A percentile compares a stretch with the other conserved stretches of the same genome.
Evolutionary conservation across 64 coral and sea anemone genomes (phyloP).

Genomic region (Platygyra sinensis): DNA sequence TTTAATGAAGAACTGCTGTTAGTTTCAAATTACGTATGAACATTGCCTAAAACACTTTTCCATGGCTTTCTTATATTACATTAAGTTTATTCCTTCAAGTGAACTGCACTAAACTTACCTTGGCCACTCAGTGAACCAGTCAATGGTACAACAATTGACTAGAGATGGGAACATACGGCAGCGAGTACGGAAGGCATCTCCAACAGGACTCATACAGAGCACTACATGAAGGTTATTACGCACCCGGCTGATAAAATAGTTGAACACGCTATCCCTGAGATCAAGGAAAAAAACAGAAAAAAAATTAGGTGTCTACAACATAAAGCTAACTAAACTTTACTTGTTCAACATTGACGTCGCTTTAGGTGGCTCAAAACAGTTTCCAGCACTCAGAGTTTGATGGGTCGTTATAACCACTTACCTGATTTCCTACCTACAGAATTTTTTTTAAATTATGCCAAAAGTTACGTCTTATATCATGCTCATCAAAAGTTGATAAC

Average conservation of each 20-base stretch:
- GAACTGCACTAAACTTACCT: conserved; percentile 39
- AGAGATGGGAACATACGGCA: conserved; percentile 98
- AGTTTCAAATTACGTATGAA: background rate
- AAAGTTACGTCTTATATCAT: too few relatives aligned
- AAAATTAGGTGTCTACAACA: background rate
- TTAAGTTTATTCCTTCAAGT: background rate
- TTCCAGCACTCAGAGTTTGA: too few relatives aligned
- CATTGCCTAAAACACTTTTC: background rate
- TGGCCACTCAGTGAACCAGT: conserved; percentile 98
- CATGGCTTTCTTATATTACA: background rate
- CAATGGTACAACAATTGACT: conserved; percentile 94
- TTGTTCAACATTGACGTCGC: too few relatives aligned
- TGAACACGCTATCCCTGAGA: conserved; percentile 90
- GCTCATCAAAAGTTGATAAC: too few relatives aligned
- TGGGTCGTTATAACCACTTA: too few relatives aligned
- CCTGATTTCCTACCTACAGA: too few relatives aligned
- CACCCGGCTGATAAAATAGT: conserved; percentile 91
- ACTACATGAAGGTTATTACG: conserved; percentile 98
- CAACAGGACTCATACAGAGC: conserved; percentile 97
- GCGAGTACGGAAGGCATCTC: conserved; percentile 93
- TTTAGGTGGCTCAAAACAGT: too few relatives aligned
- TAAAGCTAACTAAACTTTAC: background rate
- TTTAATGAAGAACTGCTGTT: background rate
- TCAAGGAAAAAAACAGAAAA: background rate
- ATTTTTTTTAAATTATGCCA: too few relatives aligned